Evolutionary conservation across 1,140 invertebrate genomes (phyloP), one percentile per base, ranked within the genome.

Genomic region (Pinna nobilis): DNA sequence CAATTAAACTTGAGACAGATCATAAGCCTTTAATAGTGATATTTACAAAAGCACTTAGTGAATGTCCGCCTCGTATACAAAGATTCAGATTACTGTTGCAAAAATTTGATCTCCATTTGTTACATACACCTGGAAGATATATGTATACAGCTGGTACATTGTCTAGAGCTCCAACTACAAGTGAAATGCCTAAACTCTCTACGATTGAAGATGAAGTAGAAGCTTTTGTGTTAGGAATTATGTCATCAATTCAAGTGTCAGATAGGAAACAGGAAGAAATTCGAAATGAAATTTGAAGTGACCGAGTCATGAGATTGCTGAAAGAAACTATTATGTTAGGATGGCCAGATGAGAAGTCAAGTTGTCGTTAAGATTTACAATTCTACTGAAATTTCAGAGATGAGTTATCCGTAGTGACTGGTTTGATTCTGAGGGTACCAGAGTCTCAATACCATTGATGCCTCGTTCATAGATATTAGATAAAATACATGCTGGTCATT

Each of bases 401-500:
- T 20, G 65, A 68, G 18, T 15, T 68, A 3, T 28, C 32, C 11
- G 25, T 39, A 28, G 13, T n/a, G n/a, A 68, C 15, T 50, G 50
- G 9, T 35, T 57, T 23, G 4, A 55, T 3, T 53, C 51, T 6
- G 70, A 70, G 65, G 78, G 75, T 25, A n/a, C 67, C 51, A 63
- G 50, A 70, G 64, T 82, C 11, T 25, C 80, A 2, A 77, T 80
- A 32, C 73, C 73, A 35, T 28, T 28, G 25, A 35, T 51, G n/a
- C 11, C 72, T 28, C 55, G 73, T 51, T 33, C 55, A 3, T 59
- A 80, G n/a, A 71, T 82, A 50, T 11, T 82, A 15, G 20, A 44
- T 15, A 51, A 50, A 41, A 25, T 83, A 20, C 78, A 82, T 51
- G 37, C 61, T 68, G 51, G 37, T 25, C 81, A 80, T 39, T 28